These are phyloP conservation scores for Anabacerthia variegaticeps DNA, from an alignment of 2,797 vertebrate species.

Conservation along the genomic window DNA sequence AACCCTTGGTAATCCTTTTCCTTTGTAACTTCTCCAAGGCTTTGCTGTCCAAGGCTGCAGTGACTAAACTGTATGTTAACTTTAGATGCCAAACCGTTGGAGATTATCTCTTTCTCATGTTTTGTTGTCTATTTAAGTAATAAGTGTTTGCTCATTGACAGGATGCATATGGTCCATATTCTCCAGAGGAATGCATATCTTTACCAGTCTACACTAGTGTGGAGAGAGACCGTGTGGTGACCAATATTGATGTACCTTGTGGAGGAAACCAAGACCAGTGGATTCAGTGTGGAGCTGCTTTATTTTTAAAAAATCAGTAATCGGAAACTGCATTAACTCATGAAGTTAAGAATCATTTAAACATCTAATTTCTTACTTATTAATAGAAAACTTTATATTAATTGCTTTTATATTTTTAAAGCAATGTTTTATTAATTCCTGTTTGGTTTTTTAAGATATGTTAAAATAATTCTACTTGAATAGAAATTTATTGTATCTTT, in stretches of 20 bases:
- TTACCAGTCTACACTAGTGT: constrained; percentile 89
- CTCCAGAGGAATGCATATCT: constrained; percentile 87
- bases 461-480: not conserved
- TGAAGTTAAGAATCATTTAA: not conserved
- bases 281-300: constrained; percentile 92
- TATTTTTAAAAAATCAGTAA: constrained; percentile 92
- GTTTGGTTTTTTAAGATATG: not conserved
- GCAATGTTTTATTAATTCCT: not conserved
- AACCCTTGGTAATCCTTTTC: not conserved
- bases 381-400: not conserved
- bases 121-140: not conserved
- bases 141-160: constrained; percentile 57
- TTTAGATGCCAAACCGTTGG: not conserved
- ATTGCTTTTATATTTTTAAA: not conserved
- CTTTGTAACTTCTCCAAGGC: not conserved
- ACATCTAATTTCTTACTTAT: not conserved
- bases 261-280: constrained; percentile 86
- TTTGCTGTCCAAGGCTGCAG: not conserved
- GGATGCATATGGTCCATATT: constrained; percentile 76
- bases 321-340: not conserved
- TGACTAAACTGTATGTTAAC: not conserved
- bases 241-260: constrained; percentile 89
- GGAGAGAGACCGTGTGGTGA: constrained; percentile 89
- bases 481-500: not conserved
- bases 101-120: not conserved